A percentile compares a stretch with the other conserved stretches of the same genome.
Conservation (phyloP, 2,797 vertebrate genomes). For the Bufotes viridis region DNA sequence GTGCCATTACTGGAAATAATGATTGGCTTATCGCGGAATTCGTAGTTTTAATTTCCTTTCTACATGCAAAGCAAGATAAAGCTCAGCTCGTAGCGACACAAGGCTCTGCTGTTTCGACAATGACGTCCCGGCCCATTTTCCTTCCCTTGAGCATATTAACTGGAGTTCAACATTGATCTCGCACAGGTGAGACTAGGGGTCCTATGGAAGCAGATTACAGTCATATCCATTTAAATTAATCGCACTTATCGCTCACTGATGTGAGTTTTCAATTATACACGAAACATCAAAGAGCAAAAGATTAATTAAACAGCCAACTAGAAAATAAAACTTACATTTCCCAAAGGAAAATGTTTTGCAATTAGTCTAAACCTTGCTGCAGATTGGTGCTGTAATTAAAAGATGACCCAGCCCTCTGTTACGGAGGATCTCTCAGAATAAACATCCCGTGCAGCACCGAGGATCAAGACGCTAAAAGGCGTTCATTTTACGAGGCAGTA, state of each 20-base stretch:
- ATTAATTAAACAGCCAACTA: slow-evolving; percentile 59
- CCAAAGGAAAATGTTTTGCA: slow-evolving; percentile 57
- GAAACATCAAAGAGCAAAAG: slow-evolving; percentile 63
- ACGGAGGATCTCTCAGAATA: slow-evolving; percentile 28
- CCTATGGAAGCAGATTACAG: slow-evolving; percentile 37
- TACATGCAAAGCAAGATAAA: slow-evolving; percentile 34
- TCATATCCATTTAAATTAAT: slow-evolving; percentile 52
- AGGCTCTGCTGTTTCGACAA: slow-evolving; percentile 8
- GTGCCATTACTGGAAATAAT: background rate
- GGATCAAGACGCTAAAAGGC: slow-evolving; percentile 1
- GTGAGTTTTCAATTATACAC: slow-evolving; percentile 59
- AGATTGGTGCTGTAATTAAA: slow-evolving; percentile 56
- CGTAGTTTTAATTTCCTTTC: background rate
- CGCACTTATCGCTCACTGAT: slow-evolving; percentile 57
- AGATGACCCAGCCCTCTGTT: slow-evolving; percentile 40
- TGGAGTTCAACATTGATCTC: slow-evolving; percentile 39
- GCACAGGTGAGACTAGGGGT: slow-evolving; percentile 31
- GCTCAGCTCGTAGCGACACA: background rate
- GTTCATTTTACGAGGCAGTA: background rate
- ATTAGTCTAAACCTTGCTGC: slow-evolving; percentile 52
- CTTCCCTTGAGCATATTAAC: slow-evolving; percentile 35
- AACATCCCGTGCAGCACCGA: slow-evolving; percentile 5
- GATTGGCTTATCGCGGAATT: background rate
- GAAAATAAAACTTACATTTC: slow-evolving; percentile 60
- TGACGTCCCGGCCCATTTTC: slow-evolving; percentile 10